Evolutionary conservation across 2,113 vertebrate genomes (phyloP).

Genomic region (Pygoscelis adeliae): DNA sequence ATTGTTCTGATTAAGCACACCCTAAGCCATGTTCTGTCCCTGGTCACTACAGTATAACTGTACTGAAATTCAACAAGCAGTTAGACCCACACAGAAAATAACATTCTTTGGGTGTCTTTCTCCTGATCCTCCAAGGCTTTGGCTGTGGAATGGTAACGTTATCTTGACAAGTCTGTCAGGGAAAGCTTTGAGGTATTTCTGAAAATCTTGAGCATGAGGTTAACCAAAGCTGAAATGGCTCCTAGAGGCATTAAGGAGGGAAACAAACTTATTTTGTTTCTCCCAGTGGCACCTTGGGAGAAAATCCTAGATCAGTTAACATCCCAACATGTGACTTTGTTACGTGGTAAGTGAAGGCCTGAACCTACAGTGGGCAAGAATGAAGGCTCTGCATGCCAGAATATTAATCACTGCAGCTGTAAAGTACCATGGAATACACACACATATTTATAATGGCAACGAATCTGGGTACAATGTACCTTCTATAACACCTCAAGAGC

Average conservation of each 20-base stretch:
- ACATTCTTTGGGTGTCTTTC: not conserved
- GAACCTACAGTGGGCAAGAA: not conserved
- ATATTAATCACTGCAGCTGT: not conserved
- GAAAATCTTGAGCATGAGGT: not conserved
- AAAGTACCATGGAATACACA: not conserved
- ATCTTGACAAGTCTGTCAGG: not conserved
- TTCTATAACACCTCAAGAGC: not conserved
- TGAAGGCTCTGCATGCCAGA: not conserved
- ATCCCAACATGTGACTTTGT: not conserved
- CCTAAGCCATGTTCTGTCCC: not conserved
- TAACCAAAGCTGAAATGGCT: not conserved
- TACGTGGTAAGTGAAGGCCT: not conserved
- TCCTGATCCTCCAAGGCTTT: not conserved
- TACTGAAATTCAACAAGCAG: not conserved
- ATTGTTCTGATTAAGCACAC: not conserved
- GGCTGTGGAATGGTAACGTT: not conserved
- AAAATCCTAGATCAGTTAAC: not conserved
- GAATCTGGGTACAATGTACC: not conserved
- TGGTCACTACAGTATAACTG: not conserved
- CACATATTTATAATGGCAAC: not conserved
- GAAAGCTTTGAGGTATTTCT: not conserved
- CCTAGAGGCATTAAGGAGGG: not conserved
- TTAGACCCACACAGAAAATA: not conserved
- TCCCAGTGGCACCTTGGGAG: not conserved
- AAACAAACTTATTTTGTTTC: not conserved